These are phyloP conservation scores for Griposia aprilina DNA, from an alignment of 2,888 invertebrate species.

Conservation along the genomic window DNA sequence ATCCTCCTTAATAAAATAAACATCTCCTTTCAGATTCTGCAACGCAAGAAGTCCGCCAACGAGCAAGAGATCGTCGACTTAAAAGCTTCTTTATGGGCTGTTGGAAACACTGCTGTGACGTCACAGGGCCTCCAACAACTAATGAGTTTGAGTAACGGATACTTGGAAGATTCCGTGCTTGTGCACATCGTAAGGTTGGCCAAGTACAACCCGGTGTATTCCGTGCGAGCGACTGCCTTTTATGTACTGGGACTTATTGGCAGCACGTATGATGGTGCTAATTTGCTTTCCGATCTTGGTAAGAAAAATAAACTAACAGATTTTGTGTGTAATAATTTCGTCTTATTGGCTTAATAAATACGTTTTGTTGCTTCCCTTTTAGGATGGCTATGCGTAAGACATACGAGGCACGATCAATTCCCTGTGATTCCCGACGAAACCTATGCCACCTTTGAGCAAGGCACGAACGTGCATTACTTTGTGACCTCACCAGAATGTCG, in stretches of 20 bases:
- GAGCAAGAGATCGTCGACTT: conserved; percentile 94
- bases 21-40: conserved; percentile 75
- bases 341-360: not conserved
- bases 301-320: conserved; percentile 66
- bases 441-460: conserved; percentile 86
- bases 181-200: conserved; percentile 92
- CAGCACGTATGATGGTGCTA: conserved; percentile 95
- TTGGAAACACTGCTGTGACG: conserved; percentile 95
- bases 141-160: conserved; percentile 87
- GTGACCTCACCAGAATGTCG: conserved; percentile 82
- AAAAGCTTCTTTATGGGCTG: conserved; percentile 97
- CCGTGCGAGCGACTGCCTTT: conserved; percentile 97
- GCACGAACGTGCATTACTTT: conserved; percentile 73
- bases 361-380: conserved; percentile 17
- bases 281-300: conserved; percentile 93
- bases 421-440: conserved; percentile 93
- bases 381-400: conserved; percentile 95
- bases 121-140: conserved; percentile 94
- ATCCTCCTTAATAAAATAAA: not conserved
- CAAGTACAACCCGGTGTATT: conserved; percentile 95
- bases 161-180: conserved; percentile 83
- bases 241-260: conserved; percentile 96
- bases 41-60: conserved; percentile 90
- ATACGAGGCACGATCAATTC: conserved; percentile 94
- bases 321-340: too few species aligned